These are phyloP conservation scores for Poecilia velifera DNA, from an alignment of 2,797 vertebrate genomes.

Conservation along the genomic window DNA sequence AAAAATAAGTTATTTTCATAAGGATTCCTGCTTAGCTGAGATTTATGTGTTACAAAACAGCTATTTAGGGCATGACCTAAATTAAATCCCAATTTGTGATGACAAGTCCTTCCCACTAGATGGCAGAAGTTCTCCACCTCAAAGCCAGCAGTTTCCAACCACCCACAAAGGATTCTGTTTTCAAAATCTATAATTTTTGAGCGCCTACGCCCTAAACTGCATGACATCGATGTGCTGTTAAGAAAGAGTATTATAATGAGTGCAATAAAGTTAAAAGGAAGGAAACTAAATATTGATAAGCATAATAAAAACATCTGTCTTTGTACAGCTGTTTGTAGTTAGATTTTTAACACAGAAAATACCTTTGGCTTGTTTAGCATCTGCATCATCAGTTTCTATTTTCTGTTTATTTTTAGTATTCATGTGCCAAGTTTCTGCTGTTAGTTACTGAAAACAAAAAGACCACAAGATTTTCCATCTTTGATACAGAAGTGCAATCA, in stretches of 20 bases:
- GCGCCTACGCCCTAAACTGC: neutral
- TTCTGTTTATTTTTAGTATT: conserved; percentile 46
- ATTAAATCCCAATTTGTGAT: neutral
- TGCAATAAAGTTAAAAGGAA: conserved; percentile 20
- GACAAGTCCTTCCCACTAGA: conserved; percentile 46
- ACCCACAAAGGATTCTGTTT: neutral
- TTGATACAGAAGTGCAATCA: conserved; percentile 73
- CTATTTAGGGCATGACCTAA: neutral
- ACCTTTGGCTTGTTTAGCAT: conserved; percentile 56
- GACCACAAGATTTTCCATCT: conserved; percentile 71
- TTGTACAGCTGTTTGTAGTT: conserved; percentile 13
- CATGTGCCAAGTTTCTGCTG: conserved; percentile 50
- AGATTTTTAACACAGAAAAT: conserved; percentile 49
- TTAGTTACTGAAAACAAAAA: conserved; percentile 65
- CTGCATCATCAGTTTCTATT: conserved; percentile 12
- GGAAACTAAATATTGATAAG: neutral
- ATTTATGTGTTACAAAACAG: neutral
- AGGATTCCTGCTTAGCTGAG: neutral
- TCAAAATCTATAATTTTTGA: neutral
- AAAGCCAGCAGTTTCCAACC: neutral
- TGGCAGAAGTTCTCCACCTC: conserved; percentile 27
- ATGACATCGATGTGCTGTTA: neutral
- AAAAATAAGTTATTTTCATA: neutral
- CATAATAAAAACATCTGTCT: conserved; percentile 21
- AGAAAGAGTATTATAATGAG: neutral